Base-by-base conservation (phyloP, 2,888 invertebrate genomes). In the Microplitis deprimator region DNA sequence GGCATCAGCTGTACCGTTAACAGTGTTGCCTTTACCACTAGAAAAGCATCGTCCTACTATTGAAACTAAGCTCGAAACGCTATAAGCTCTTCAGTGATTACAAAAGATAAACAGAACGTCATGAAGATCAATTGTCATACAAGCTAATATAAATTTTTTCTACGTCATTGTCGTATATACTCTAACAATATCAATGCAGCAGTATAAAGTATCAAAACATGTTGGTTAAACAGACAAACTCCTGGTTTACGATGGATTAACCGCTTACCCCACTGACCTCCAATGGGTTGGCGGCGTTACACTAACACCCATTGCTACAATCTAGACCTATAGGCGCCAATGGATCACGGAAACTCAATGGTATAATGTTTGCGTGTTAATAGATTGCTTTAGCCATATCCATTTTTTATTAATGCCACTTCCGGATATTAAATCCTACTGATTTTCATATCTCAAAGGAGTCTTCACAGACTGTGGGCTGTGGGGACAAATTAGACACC, bases 1-100 rank as follows among this genome's bases (percentile, higher is more conserved):
- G 82, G 82, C 85, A 86, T 86, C 86, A 87, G 87, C 84, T 85
- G 86, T 85, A 85, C 81, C 82, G 84, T 83, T 83, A 85, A 83
- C 84, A 85, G 85, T 83, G 80, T 77, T 83, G 81, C 78, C 77
- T 80, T 75, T 80, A 74, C 82, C 77, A 82, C 79, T 75, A 71
- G 77, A 71, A 68, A 79, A 74, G 77, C 65, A 29, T 29, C 29
- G 29, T 65, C 20, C 62, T 68, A 64, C 71, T 61, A 72, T 70
- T 62, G 50, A 60, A 60, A 75, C 59, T 40, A 68, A 50, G 50
- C 50, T 6, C 65, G 16, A 13, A 65, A 29, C 20, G 17, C 65
- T 65, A 29, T 65, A 20, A 65, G 29, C 29, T 29, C 50, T 50
- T 50, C 50, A 50, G 10, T 50, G 10, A 50, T 50, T 50, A 50